These are phyloP conservation scores for Micrastur ruficollis DNA, from an alignment of 2,797 vertebrate species.

Conservation along the genomic window DNA sequence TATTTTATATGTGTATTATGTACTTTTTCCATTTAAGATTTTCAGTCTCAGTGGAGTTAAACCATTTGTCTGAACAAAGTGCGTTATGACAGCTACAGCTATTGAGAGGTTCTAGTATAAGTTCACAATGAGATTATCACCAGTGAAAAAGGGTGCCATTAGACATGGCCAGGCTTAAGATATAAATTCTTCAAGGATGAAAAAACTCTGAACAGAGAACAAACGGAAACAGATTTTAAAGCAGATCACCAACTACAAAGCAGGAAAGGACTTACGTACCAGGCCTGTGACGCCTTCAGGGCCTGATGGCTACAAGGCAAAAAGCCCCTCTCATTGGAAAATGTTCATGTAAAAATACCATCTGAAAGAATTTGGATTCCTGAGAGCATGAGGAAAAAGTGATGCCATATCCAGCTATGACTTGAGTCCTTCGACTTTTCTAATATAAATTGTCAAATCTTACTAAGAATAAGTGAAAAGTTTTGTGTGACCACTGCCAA, in stretches of 20 bases:
- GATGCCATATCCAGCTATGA: background rate
- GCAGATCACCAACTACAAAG: background rate
- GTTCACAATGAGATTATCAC: background rate
- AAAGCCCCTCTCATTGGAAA: background rate
- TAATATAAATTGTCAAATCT: background rate
- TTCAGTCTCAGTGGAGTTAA: background rate
- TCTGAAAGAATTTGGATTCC: background rate
- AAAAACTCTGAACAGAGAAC: background rate
- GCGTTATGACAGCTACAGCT: background rate
- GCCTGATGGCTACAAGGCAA: background rate
- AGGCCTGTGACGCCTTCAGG: background rate
- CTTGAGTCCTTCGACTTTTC: background rate
- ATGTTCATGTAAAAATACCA: background rate
- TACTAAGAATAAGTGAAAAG: background rate
- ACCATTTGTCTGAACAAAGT: background rate
- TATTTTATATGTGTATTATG: background rate
- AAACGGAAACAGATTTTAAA: background rate
- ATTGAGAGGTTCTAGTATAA: background rate
- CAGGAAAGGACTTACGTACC: background rate
- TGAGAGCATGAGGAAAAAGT: background rate
- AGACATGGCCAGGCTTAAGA: background rate
- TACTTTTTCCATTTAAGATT: background rate
- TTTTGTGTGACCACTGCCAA: background rate
- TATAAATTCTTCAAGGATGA: background rate
- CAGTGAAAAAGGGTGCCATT: background rate